Evolutionary conservation across 1,140 invertebrate genomes (phyloP).

Genomic region (Myzus persicae): DNA sequence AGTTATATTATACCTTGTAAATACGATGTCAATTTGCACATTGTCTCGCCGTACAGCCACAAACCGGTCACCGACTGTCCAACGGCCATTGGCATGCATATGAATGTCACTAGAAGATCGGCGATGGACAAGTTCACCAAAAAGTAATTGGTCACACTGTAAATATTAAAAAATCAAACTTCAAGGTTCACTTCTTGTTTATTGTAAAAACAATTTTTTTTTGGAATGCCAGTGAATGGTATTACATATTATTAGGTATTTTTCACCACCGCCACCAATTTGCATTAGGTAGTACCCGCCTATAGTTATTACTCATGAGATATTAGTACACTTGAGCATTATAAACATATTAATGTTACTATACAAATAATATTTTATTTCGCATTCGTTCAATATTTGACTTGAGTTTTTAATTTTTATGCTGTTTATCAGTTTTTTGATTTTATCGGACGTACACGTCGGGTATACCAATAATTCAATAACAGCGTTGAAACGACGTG

Average conservation of each 20-base stretch:
- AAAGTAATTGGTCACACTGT: slow-evolving; percentile 89
- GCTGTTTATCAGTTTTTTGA: too few species aligned
- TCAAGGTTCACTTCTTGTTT: background rate
- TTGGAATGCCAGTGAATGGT: background rate
- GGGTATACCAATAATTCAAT: too few species aligned
- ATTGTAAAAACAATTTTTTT: background rate
- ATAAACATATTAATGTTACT: too few species aligned
- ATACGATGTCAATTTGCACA: slow-evolving; percentile 78
- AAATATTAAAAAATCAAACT: slow-evolving; percentile 64
- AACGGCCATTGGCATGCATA: slow-evolving; percentile 83
- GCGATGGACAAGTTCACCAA: slow-evolving; percentile 88
- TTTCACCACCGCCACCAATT: too few species aligned
- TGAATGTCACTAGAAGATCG: slow-evolving; percentile 82
- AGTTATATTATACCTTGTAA: slow-evolving; percentile 72
- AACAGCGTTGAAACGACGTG: too few species aligned
- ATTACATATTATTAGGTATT: background rate
- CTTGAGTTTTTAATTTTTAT: too few species aligned
- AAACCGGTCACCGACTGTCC: slow-evolving; percentile 73
- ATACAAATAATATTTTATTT: too few species aligned
- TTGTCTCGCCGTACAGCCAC: slow-evolving; percentile 75
- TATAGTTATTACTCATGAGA: too few species aligned
- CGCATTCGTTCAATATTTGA: too few species aligned
- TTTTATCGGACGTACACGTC: too few species aligned
- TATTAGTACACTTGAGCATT: too few species aligned
- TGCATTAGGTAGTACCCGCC: too few species aligned